Evolutionary conservation across 2,888 invertebrate species (phyloP).

Genomic region (Pandemis corylana): DNA sequence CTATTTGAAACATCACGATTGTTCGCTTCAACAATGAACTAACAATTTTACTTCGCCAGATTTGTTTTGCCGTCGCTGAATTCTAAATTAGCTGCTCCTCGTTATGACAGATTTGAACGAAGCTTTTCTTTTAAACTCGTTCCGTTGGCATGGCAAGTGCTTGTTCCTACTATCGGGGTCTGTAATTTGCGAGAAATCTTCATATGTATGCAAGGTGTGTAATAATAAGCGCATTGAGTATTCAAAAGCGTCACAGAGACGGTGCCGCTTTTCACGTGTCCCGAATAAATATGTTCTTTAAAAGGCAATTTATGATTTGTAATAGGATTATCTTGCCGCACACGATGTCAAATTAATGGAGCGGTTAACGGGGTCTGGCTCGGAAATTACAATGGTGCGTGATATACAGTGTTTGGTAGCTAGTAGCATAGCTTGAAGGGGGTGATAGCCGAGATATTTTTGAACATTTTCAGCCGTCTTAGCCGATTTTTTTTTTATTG

Average conservation of each 20-base stretch:
- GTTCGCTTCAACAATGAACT: slow-evolving; percentile 34
- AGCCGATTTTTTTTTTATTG: no score
- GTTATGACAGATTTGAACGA: slow-evolving; percentile 10
- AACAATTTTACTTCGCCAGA: slow-evolving; percentile 11
- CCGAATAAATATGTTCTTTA: slow-evolving; percentile 52
- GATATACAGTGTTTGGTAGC: neutral
- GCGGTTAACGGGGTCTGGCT: slow-evolving; percentile 2
- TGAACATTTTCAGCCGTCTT: no score
- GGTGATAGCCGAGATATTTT: no score
- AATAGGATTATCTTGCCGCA: slow-evolving; percentile 26
- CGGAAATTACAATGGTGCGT: slow-evolving; percentile 9
- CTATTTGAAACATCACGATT: slow-evolving; percentile 23
- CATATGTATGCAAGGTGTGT: slow-evolving; percentile 49
- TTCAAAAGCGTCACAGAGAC: slow-evolving; percentile 51
- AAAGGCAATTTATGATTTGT: slow-evolving; percentile 44
- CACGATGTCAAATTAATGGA: slow-evolving; percentile 23
- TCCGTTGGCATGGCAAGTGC: slow-evolving; percentile 7
- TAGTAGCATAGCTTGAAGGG: no score
- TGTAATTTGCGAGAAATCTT: slow-evolving; percentile 37
- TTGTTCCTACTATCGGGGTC: slow-evolving; percentile 30
- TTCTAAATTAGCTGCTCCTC: slow-evolving; percentile 25
- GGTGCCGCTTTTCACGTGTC: slow-evolving; percentile 54
- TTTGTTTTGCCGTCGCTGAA: slow-evolving; percentile 20
- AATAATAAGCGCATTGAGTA: slow-evolving; percentile 51
- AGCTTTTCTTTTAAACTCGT: slow-evolving; percentile 24